Conservation (phyloP, 92 coral and sea anemone genomes). For the Parazoanthus darwini region DNA sequence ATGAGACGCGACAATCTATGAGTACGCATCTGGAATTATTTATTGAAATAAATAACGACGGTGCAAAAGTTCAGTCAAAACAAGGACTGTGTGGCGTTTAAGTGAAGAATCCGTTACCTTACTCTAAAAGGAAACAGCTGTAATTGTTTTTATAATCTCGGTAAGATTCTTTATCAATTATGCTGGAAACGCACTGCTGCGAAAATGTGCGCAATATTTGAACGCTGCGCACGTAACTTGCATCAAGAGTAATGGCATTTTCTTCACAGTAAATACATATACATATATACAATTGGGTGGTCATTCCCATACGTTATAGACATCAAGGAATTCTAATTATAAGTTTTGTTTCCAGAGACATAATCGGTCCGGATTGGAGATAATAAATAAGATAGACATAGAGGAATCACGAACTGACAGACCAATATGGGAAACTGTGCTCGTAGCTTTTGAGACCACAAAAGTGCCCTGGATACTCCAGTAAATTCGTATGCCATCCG, state of each 20-base stretch:
- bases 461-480: neutral
- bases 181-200: neutral
- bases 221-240: neutral
- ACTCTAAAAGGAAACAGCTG: conserved; percentile 26
- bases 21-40: neutral
- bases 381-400: conserved; percentile 3
- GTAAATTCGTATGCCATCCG: neutral
- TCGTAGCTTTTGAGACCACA: neutral
- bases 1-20: neutral
- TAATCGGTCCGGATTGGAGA: neutral
- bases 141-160: neutral
- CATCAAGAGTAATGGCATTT: too few relatives aligned
- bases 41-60: neutral
- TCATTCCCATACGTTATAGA: neutral
- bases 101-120: neutral
- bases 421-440: neutral
- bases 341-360: neutral
- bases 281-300: neutral
- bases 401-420: conserved; percentile 8
- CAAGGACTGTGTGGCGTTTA: neutral
- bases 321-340: conserved; percentile 4
- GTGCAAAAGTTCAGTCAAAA: neutral
- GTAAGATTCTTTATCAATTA: conserved; percentile 21
- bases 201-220: conserved; percentile 11
- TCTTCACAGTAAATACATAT: neutral